Percentiles rank a stretch among this genome's conserved stretches.
Evolutionary conservation across 2,797 vertebrate genomes (phyloP).

Genomic region (Clarias laeviceps): DNA sequence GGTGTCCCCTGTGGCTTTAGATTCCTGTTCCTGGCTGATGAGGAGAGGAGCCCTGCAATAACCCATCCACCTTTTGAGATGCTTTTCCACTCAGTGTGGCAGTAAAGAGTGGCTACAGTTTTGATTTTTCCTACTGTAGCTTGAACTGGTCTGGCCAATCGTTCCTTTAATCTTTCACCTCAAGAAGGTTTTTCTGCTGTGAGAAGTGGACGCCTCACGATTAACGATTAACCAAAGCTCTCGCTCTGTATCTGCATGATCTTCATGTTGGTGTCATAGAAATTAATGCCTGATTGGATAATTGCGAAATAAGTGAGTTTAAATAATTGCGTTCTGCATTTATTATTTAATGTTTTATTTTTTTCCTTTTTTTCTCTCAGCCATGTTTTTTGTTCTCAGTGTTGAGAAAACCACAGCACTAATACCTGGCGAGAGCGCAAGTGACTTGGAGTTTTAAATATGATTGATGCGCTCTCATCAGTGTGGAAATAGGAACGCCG

Average conservation of each 20-base stretch:
- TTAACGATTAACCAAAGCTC: too few species aligned
- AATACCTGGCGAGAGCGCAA: background rate
- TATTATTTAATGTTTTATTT: background rate
- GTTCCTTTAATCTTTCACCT: background rate
- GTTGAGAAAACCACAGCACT: background rate
- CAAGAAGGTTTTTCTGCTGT: background rate
- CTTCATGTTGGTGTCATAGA: too few species aligned
- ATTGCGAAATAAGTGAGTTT: too few species aligned
- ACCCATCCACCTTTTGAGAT: background rate
- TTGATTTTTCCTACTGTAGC: background rate
- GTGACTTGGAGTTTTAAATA: conserved; percentile 41
- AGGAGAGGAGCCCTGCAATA: background rate
- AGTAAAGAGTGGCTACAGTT: background rate
- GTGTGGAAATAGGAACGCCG: conserved; percentile 45
- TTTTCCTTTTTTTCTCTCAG: background rate
- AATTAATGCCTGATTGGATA: too few species aligned
- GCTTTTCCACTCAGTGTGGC: background rate
- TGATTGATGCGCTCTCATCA: conserved; percentile 57
- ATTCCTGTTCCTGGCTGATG: background rate
- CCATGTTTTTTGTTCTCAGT: background rate
- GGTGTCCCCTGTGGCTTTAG: background rate
- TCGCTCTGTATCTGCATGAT: too few species aligned
- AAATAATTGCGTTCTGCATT: background rate
- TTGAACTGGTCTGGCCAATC: background rate
- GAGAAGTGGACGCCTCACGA: background rate